Conservation (phyloP, 2,888 invertebrate genomes). For the Schizotus pectinicornis region DNA sequence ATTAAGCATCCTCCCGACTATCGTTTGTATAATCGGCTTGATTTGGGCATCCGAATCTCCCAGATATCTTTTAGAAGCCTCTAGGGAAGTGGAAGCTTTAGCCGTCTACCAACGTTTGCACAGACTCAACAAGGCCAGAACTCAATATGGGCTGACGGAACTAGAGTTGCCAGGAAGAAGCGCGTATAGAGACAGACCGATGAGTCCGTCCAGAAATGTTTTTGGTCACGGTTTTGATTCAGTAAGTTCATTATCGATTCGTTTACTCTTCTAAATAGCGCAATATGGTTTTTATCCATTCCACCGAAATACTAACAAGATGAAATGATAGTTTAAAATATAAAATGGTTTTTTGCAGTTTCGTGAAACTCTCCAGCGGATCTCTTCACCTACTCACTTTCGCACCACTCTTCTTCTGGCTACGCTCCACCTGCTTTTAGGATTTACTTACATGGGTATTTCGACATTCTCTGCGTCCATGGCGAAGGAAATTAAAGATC, state of each 20-base stretch:
- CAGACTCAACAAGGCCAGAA: conserved; percentile 53
- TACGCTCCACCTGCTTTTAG: conserved; percentile 63
- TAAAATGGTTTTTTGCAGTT: conserved; percentile 61
- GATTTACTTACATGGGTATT: conserved; percentile 61
- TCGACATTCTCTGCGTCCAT: conserved; percentile 63
- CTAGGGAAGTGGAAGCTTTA: conserved; percentile 79
- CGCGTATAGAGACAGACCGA: conserved; percentile 53
- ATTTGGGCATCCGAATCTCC: conserved; percentile 80
- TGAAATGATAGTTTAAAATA: too few relatives aligned
- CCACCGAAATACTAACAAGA: too few relatives aligned
- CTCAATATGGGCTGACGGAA: conserved; percentile 69
- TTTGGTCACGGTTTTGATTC: conserved; percentile 51
- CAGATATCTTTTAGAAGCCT: conserved; percentile 73
- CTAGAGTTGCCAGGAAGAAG: conserved; percentile 73
- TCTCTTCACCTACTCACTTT: conserved; percentile 69
- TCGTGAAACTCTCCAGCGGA: conserved; percentile 71
- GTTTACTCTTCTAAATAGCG: too few relatives aligned
- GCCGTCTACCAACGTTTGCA: conserved; percentile 71
- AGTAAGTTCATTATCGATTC: too few relatives aligned
- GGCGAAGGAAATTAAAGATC: conserved; percentile 59
- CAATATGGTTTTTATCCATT: too few relatives aligned
- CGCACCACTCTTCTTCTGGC: conserved; percentile 68
- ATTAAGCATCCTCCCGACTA: conserved; percentile 72
- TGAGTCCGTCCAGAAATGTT: conserved; percentile 50
- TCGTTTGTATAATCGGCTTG: conserved; percentile 72